phyloP scores from a whole-genome alignment of 2,888 invertebrate species.

The Elgonia sp. region DNA sequence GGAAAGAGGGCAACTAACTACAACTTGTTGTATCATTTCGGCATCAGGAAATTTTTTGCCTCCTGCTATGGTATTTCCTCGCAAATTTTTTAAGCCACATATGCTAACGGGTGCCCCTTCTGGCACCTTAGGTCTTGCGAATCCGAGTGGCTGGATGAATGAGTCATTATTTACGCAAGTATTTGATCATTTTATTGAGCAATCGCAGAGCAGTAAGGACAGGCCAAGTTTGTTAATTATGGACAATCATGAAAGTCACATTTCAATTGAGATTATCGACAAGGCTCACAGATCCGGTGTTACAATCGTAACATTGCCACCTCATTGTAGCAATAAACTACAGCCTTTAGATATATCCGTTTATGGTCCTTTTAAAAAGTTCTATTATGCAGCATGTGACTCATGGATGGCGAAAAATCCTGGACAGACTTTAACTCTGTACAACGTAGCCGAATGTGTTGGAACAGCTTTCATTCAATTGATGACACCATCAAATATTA shows the following conservation, averaged over 20 bases:
- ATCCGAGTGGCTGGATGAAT: slow-evolving; percentile 73
- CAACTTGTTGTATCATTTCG: slow-evolving; percentile 81
- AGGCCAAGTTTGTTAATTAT: slow-evolving; percentile 80
- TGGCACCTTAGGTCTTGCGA: slow-evolving; percentile 58
- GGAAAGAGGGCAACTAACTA: slow-evolving; percentile 84
- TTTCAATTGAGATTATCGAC: slow-evolving; percentile 75
- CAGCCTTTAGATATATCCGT: slow-evolving; percentile 82
- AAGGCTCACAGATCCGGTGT: slow-evolving; percentile 81
- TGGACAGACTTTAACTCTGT: slow-evolving; percentile 85
- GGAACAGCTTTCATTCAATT: slow-evolving; percentile 82
- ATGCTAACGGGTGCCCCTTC: slow-evolving; percentile 66
- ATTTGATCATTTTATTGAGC: slow-evolving; percentile 81
- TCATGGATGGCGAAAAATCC: slow-evolving; percentile 84
- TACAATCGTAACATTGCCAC: slow-evolving; percentile 82
- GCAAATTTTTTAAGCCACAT: slow-evolving; percentile 60
- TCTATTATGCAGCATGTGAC: slow-evolving; percentile 67
- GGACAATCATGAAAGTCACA: slow-evolving; percentile 79
- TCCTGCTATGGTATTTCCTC: slow-evolving; percentile 80
- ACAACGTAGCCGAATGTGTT: slow-evolving; percentile 84
- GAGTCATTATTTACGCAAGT: slow-evolving; percentile 70
- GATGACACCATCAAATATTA: slow-evolving; percentile 77
- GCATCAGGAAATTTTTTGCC: slow-evolving; percentile 84
- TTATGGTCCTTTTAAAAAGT: slow-evolving; percentile 78
- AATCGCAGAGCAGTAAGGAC: slow-evolving; percentile 78
- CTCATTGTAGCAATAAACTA: slow-evolving; percentile 83